Conservation (phyloP, 2,888 invertebrate species). For the Morpho achilles region DNA sequence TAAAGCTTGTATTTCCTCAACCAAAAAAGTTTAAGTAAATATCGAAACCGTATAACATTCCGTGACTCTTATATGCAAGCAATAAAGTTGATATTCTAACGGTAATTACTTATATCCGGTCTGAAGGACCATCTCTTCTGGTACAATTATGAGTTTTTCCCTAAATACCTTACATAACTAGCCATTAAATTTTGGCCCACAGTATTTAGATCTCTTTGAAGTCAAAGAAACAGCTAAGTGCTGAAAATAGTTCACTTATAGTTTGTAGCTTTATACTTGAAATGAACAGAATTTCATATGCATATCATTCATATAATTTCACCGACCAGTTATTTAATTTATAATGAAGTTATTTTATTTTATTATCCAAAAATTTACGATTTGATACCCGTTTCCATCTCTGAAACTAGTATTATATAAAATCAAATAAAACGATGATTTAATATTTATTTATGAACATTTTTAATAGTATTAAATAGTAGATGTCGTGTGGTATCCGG, state of each 20-base stretch:
- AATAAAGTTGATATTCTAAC: not conserved
- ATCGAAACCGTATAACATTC: not conserved
- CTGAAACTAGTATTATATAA: no score
- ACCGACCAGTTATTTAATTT: no score
- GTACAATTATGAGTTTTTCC: conserved; percentile 7
- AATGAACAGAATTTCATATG: not conserved
- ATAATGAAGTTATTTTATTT: no score
- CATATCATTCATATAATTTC: no score
- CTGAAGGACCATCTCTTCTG: conserved; percentile 1
- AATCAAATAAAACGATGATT: no score
- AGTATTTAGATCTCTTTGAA: conserved; percentile 4
- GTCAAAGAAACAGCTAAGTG: not conserved
- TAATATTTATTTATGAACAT: no score
- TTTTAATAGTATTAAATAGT: no score
- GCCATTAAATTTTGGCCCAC: conserved; percentile 1
- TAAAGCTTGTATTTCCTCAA: not conserved
- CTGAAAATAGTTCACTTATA: not conserved
- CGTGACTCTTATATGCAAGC: not conserved
- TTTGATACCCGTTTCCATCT: no score
- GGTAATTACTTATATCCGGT: not conserved
- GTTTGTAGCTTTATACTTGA: not conserved
- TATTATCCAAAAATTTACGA: no score
- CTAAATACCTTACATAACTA: conserved; percentile 2
- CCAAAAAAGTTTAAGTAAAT: not conserved
- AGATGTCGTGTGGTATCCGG: no score